Percentiles rank a stretch among this genome's conserved stretches.
Evolutionary conservation across 2,113 vertebrate species (phyloP).

Genomic region (Odocoileus virginianus): DNA sequence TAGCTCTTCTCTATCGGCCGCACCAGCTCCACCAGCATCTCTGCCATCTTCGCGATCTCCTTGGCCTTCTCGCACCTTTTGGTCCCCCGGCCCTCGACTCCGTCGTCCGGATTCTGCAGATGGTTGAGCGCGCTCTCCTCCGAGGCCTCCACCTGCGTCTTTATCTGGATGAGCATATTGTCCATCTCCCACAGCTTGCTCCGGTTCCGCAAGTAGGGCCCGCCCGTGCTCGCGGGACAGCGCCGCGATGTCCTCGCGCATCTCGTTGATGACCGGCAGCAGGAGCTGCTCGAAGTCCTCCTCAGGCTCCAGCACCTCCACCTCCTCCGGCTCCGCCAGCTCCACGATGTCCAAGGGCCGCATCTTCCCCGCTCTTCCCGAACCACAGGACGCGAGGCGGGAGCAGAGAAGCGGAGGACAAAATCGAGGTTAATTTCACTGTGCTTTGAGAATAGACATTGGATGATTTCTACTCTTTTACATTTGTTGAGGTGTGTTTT

Average conservation of each 20-base stretch:
- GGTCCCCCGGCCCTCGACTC: neutral
- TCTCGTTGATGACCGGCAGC: constrained; percentile 68
- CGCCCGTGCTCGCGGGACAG: constrained; percentile 47
- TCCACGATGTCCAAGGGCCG: constrained; percentile 66
- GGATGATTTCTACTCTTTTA: neutral
- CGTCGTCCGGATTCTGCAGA: neutral
- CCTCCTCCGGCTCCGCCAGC: constrained; percentile 63
- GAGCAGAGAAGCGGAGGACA: neutral
- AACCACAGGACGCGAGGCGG: neutral
- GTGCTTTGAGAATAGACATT: neutral
- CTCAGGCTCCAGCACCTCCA: constrained; percentile 67
- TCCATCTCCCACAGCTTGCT: constrained; percentile 63
- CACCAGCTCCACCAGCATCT: constrained; percentile 70
- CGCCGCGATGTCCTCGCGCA: constrained; percentile 63
- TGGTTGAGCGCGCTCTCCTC: constrained; percentile 62
- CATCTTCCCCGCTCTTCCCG: constrained; percentile 28
- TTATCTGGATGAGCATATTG: constrained; percentile 51
- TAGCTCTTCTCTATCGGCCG: constrained; percentile 63
- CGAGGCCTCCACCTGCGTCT: constrained; percentile 63
- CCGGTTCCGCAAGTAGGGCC: neutral
- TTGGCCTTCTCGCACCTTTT: constrained; percentile 7
- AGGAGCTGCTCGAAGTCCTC: constrained; percentile 72
- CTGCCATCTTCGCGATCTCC: constrained; percentile 35
- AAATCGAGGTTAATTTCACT: neutral
- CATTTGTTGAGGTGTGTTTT: neutral